Percentiles rank a stretch among this genome's conserved stretches.
Evolutionary conservation across 2,888 invertebrate genomes (phyloP).

Genomic region (Cosmia pyralina): DNA sequence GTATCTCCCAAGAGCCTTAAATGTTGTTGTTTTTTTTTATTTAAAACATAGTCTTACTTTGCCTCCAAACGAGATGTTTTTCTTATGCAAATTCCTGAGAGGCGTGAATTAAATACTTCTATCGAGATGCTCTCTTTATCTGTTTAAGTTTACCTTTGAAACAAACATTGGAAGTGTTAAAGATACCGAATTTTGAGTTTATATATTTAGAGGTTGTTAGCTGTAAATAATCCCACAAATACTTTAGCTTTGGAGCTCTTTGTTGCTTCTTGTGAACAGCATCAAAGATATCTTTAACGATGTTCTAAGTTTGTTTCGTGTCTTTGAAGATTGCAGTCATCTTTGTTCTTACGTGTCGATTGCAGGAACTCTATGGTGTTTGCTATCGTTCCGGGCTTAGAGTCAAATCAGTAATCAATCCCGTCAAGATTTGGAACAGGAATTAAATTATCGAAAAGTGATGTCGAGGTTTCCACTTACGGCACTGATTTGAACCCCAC

Average conservation of each 20-base stretch:
- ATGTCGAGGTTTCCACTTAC: not conserved
- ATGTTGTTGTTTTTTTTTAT: constrained; percentile 51
- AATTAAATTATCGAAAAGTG: not conserved
- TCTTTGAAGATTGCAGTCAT: not conserved
- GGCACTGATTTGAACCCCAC: not conserved
- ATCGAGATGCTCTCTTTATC: constrained; percentile 53
- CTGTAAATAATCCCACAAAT: constrained; percentile 46
- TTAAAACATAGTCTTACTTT: constrained; percentile 59
- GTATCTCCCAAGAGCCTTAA: constrained; percentile 46
- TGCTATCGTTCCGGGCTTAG: not conserved
- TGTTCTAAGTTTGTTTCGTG: constrained; percentile 18
- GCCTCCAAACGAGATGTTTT: constrained; percentile 60
- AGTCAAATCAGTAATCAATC: not conserved
- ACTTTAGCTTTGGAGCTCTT: constrained; percentile 24
- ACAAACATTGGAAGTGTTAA: constrained; percentile 12
- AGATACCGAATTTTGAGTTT: constrained; percentile 27
- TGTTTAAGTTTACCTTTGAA: constrained; percentile 36
- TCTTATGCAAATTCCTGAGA: constrained; percentile 68
- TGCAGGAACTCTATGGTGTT: not conserved
- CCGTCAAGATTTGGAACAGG: not conserved
- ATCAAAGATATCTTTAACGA: constrained; percentile 45
- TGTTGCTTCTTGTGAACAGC: constrained; percentile 30
- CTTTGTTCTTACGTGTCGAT: constrained; percentile 10
- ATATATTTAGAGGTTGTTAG: constrained; percentile 23
- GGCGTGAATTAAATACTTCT: constrained; percentile 60